Conservation (phyloP, 2,113 vertebrate genomes). For the Phaetusa simplex region DNA sequence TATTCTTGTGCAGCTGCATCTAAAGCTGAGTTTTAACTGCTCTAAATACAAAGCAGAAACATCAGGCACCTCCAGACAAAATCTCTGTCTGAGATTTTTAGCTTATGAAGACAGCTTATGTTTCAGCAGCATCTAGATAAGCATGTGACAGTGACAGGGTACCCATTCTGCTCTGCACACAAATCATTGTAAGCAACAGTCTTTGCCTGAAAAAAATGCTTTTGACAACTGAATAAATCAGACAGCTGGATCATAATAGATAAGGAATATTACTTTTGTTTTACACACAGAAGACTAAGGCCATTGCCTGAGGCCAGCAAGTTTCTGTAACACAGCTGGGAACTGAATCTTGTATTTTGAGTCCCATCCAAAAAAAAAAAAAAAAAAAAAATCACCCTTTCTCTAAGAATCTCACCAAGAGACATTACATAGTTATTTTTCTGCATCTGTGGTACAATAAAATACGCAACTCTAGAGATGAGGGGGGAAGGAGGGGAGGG, state of each 20-base stretch:
- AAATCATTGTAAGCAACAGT: neutral
- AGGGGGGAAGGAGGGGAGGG: neutral
- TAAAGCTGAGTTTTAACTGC: neutral
- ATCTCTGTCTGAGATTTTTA: neutral
- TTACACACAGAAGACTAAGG: neutral
- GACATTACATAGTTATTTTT: neutral
- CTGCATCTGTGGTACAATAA: neutral
- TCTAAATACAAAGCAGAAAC: neutral
- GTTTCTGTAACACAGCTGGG: neutral
- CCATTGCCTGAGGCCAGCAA: neutral
- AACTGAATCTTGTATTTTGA: neutral
- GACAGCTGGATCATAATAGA: neutral
- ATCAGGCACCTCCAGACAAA: neutral
- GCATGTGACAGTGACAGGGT: neutral
- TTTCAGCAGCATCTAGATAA: neutral
- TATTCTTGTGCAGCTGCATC: neutral
- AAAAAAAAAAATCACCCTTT: neutral
- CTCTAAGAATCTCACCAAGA: neutral
- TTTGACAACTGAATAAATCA: slow-evolving; percentile 34
- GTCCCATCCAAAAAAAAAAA: neutral
- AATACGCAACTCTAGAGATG: neutral
- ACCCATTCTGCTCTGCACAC: neutral
- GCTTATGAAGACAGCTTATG: neutral
- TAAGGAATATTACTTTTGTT: slow-evolving; percentile 1
- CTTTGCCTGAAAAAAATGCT: neutral